Base-by-base conservation (phyloP, 1,140 invertebrate species). In the Microplitis mediator region DNA sequence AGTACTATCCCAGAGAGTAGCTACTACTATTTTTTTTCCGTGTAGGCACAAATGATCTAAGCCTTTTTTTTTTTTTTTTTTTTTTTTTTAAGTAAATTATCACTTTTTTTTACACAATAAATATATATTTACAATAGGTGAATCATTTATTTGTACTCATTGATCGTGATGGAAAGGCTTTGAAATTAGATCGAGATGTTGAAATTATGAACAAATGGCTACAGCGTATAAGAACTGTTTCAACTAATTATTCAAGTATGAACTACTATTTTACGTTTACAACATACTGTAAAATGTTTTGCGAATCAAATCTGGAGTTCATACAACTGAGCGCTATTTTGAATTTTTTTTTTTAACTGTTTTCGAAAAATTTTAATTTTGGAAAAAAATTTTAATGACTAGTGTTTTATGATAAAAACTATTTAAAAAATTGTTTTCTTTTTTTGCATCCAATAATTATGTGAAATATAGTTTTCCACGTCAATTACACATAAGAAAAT, bases 181-280 rank as follows among this genome's bases (percentile, higher is more conserved):
- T 69, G 13, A 39, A 61, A 45, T 60, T 45, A 11, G 58, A 61
- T 4, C 13, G 51, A 23, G 68, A 69, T 45, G 14, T 61, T n/a
- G 11, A 61, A 50, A 32, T 69, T 4, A 32, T 69, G 35, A n/a
- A 45, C 13, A 11, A 45, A 16, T 50, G 36, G 31, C 61, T 14
- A 4, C 36, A 69, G 8, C 32, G 68, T 8, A 58, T 32, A 60
- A 13, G 68, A 31, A 39, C 6, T 8, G 9, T 69, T 13, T 31
- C 32, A 31, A 13, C 31, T 14, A 23, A 23, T 50, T 69, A 69
- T 45, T n/a, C 68, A 69, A 61, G 68, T 69, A 62, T 31, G 31
- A n/a, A 69, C 4, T n/a, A 64, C 45, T 39, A 64, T 64, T 61
- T 32, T 4, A 13, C 9, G 13, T 31, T 31, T 8, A 56, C 5